Percentiles rank a stretch among this genome's conserved stretches.
These are phyloP conservation scores for Apis mellifera DNA, from an alignment of 1,140 invertebrate species.

Conservation along the genomic window DNA sequence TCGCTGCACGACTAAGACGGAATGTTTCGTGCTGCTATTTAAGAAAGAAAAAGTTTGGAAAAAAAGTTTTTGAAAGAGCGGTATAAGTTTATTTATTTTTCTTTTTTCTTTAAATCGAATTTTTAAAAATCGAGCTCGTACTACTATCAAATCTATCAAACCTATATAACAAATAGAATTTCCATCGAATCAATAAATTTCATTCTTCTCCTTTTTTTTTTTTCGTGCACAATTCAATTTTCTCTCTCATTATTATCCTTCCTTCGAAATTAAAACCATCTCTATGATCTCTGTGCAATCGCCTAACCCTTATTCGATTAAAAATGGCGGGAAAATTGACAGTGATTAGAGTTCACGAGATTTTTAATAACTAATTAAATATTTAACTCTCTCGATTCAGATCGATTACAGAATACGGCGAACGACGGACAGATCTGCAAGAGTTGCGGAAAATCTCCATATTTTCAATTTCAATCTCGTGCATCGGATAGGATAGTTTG, in stretches of 20 bases:
- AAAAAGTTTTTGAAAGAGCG: too few relatives aligned
- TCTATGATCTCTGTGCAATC: too few relatives aligned
- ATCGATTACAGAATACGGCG: conserved; percentile 50
- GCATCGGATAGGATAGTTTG: conserved; percentile 36
- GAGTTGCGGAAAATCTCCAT: conserved; percentile 49
- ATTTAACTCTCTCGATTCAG: conserved; percentile 53
- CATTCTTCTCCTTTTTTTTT: neutral
- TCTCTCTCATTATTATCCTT: neutral
- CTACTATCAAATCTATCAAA: too few relatives aligned
- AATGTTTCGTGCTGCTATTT: neutral
- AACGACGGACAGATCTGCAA: conserved; percentile 40
- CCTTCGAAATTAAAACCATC: neutral
- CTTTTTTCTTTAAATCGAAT: too few relatives aligned
- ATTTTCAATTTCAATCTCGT: conserved; percentile 63
- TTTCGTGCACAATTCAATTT: neutral
- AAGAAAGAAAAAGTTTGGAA: neutral
- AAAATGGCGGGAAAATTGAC: neutral
- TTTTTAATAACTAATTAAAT: conserved; percentile 48
- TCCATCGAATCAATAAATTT: too few relatives aligned
- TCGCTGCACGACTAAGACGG: neutral
- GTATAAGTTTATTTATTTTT: too few relatives aligned
- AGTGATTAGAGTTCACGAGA: conserved; percentile 31
- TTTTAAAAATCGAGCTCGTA: too few relatives aligned
- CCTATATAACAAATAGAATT: too few relatives aligned
- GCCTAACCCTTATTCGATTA: too few relatives aligned